Evolutionary conservation across 2,113 vertebrate genomes (phyloP), one percentile per base, ranked within the genome.

Genomic region (Carettochelys insculpta): DNA sequence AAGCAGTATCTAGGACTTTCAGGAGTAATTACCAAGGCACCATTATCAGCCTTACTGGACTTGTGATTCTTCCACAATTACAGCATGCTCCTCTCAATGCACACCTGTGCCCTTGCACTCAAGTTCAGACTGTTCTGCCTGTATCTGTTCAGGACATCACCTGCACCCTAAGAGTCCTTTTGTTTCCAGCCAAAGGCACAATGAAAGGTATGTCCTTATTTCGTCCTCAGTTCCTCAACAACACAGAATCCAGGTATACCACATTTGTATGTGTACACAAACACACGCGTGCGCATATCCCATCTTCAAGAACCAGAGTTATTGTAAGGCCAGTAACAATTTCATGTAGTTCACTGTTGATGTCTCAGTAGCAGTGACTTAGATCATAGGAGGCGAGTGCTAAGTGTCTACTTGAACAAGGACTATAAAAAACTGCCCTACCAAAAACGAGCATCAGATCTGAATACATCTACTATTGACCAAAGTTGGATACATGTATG

Each of bases 91-190:
- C 22, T 34, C 12, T 19, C 90, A 31, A 50, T 85, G 65, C 27
- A 11, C 0, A 0, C 12, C n/a, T 2, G 11, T 65, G 84, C 8
- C 65, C 20, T n/a, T 43, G 43, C 82, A 82, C 24, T 51, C 27
- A n/a, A 43, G 38, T 41, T 43, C 68, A 73, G 20, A n/a, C 88
- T 80, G 10, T 86, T 91, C 77, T 86, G 27, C n/a, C n/a, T n/a
- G n/a, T 50, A 50, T 0, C 1, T 41, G 52, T 41, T 65, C 53
- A 10, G 68, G 38, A 22, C 68, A 43, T 22, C 38, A 41, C n/a
- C 65, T 41, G 65, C 22, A 24, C 19, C 27, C 4, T 43, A 3
- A 8, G 9, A n/a, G 13, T 81, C 6, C 16, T 20, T 89, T 25
- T 34, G 34, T 45, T 83, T 86, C 82, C 52, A 17, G 38, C 41